A percentile compares a stretch with the other conserved stretches of the same genome.
These are phyloP conservation scores for Kryptolebias ocellatus DNA, from an alignment of 2,797 vertebrate genomes.

Conservation along the genomic window DNA sequence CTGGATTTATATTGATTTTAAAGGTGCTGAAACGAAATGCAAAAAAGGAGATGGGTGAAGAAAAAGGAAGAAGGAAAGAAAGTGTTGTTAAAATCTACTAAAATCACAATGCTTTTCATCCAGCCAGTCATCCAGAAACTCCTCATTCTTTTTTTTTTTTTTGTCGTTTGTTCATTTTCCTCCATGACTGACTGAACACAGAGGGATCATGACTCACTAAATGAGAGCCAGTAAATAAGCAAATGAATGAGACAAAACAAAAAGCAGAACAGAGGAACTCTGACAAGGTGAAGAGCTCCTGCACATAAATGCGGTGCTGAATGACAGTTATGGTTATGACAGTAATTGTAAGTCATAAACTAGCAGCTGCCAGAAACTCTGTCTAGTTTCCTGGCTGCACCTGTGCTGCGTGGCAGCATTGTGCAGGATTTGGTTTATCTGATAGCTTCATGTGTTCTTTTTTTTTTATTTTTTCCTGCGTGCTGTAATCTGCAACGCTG, in stretches of 20 bases:
- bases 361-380: constrained; percentile 58
- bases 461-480: constrained; percentile 32
- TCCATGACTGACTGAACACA: constrained; percentile 13
- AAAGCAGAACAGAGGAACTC: constrained; percentile 22
- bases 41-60: constrained; percentile 1
- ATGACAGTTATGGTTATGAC: constrained; percentile 68
- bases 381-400: constrained; percentile 47
- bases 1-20: constrained; percentile 70
- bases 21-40: constrained; percentile 54
- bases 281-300: constrained; percentile 31
- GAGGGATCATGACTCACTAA: constrained; percentile 39
- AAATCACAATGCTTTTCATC: neutral
- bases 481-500: constrained; percentile 45
- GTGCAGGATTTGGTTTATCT: constrained; percentile 30
- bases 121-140: constrained; percentile 8
- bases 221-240: constrained; percentile 15
- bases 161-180: constrained; percentile 14
- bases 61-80: neutral
- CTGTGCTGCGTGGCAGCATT: constrained; percentile 42
- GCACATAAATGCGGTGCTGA: constrained; percentile 43
- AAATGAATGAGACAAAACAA: constrained; percentile 36
- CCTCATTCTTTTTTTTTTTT: neutral
- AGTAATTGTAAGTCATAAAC: constrained; percentile 68
- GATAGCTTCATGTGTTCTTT: constrained; percentile 12
- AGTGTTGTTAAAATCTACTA: neutral